Evolutionary conservation across 2,888 invertebrate species (phyloP), one percentile per base, ranked within the genome.

Genomic region (Dexiosoma caninum): DNA sequence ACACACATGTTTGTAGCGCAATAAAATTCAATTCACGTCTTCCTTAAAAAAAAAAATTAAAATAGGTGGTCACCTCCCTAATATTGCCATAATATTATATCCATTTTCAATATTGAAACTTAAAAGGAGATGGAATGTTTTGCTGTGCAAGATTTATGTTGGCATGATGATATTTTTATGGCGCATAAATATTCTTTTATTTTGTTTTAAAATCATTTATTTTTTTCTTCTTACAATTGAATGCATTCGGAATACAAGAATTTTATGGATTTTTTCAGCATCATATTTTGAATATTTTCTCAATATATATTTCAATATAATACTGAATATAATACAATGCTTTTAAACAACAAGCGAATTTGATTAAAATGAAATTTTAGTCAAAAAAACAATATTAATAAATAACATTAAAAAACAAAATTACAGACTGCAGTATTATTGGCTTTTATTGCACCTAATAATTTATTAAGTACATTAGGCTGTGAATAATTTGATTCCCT

Each of bases 141-240:
- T 30, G 32, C 49, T n/a, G n/a, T n/a, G 46, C 16, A 57, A 72
- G 51, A 78, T 72, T 74, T 78, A 78, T 78, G 49, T 72, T 55
- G 67, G 67, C 67, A 37, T 62, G 72, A 78, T 55, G 72, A 78
- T 62, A 57, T 37, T 55, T 78, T 78, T 62, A 72, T 78, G 53
- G 55, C 46, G 44, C 66, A 67, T 60, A 60, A 78, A 72, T 32
- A 67, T 16, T n/a, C n/a, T n/a, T n/a, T n/a, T n/a, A n/a, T 70
- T 62, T 71, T 59, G 42, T 42, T 70, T 78, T 59, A 59, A 71
- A 49, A 66, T 66, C 64, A 59, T 42, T 66, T 40, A n/a, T n/a
- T n/a, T n/a, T n/a, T n/a, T n/a, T n/a, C n/a, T n/a, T n/a, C 23
- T 35, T 46, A 40, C 66, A 66, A 40, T 46, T 40, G 55, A 66